Percentiles rank a stretch among this genome's conserved stretches.
Conservation (phyloP, 2,113 vertebrate genomes). For the Cyprinodon tularosa region DNA sequence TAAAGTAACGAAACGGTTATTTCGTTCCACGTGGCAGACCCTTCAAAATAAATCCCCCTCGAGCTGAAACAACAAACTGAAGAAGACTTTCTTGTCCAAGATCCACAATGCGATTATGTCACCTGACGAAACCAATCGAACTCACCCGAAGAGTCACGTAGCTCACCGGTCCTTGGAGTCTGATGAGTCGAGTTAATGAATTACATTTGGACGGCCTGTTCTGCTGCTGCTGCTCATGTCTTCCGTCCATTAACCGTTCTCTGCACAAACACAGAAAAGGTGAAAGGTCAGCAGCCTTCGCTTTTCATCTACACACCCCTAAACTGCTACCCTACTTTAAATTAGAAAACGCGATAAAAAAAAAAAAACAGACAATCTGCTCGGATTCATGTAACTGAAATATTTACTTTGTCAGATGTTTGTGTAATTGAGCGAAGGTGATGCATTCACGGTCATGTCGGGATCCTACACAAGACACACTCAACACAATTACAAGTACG, state of each 20-base stretch:
- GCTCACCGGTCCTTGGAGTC: background rate
- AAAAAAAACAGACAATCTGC: rapidly evolving
- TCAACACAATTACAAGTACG: background rate
- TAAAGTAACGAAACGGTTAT: too few species aligned
- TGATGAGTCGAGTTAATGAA: background rate
- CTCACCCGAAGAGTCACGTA: background rate
- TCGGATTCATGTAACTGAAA: background rate
- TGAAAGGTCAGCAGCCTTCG: conserved; percentile 41
- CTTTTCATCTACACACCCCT: background rate
- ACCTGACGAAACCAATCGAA: too few species aligned
- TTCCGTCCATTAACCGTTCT: conserved; percentile 50
- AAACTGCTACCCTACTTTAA: background rate
- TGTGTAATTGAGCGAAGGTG: background rate
- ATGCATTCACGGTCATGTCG: conserved; percentile 1
- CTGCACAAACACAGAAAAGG: conserved; percentile 27
- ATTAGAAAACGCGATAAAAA: rapidly evolving
- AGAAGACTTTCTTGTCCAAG: background rate
- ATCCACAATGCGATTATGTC: background rate
- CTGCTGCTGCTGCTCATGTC: conserved; percentile 21
- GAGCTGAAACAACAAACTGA: conserved; percentile 1
- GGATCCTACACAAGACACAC: background rate
- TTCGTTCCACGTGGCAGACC: too few species aligned
- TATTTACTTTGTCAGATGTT: conserved; percentile 3
- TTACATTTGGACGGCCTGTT: conserved; percentile 29
- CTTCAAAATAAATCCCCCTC: too few species aligned